Conservation (phyloP, 1,140 invertebrate species). For the Bombus cullumanus region DNA sequence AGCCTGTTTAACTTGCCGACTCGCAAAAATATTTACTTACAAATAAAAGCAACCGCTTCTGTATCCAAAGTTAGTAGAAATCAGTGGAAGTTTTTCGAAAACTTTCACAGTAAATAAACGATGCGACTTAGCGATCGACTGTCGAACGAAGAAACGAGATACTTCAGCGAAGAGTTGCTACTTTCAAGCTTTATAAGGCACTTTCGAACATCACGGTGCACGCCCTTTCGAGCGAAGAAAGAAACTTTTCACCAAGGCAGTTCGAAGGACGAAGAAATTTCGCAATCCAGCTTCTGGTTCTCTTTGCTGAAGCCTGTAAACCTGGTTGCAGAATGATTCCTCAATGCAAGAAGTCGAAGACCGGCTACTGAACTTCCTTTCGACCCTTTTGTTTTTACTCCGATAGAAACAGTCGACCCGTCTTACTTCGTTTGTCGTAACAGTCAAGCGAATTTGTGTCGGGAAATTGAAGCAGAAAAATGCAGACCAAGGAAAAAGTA, state of each 20-base stretch:
- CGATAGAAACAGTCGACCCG: background rate
- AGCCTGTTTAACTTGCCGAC: background rate
- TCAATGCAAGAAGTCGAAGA: slow-evolving; percentile 2
- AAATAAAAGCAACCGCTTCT: slow-evolving; percentile 6
- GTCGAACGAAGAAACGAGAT: background rate
- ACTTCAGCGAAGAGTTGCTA: background rate
- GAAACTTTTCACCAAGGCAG: background rate
- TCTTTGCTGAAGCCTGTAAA: background rate
- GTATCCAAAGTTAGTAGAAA: background rate
- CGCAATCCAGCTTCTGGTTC: background rate
- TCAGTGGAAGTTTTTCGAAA: background rate
- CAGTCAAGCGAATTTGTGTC: background rate
- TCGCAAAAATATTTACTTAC: background rate
- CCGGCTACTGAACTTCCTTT: background rate
- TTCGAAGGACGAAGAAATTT: background rate
- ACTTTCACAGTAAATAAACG: background rate
- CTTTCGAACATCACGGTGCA: background rate
- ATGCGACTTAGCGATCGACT: background rate
- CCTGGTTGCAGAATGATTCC: background rate
- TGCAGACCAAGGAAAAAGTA: background rate
- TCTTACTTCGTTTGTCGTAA: background rate
- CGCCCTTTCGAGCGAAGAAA: background rate
- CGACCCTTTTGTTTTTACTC: background rate
- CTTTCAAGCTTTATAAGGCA: background rate
- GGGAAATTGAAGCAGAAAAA: background rate